Base-by-base conservation (phyloP, 2,113 vertebrate species). In the Noturus placidus region DNA sequence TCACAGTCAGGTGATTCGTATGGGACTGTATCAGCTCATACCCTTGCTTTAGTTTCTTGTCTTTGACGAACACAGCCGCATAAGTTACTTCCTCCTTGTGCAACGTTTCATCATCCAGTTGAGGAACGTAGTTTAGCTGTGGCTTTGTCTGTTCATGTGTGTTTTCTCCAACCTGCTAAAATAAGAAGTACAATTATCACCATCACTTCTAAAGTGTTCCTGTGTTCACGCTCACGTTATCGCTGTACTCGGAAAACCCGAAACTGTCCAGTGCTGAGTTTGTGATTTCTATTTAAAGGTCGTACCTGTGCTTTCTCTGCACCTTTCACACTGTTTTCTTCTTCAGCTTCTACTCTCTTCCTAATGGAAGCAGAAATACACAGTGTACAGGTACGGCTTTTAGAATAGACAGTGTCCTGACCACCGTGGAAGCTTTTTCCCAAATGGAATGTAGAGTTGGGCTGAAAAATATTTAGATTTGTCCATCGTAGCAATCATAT, bases 51-150 rank as follows among this genome's bases (percentile, higher is more conserved):
- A 17, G 33, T 69, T 65, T 76, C 52, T 74, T 87, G 42, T 74
- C 54, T 81, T 89, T 70, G 82, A 87, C 22, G 33, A 1, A n/a
- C 52, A 89, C 52, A 42, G 50, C 30, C 5, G 42, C 38, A 19
- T 89, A 87, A 13, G 30, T 38, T 5, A 82, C 74, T 54, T 89
- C 88, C 27, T 76, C 63, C 30, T 33, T 6, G 15, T 61, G 14
- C 35, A 13, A 1, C 2, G 25, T 27, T n/a, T 17, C 77, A 22
- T 56, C 82, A 9, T 81, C 30, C 19, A 13, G 14, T n/a, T 25
- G 46, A 10, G 27, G 15, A 76, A 25, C n/a, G 1, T 42, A 0
- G 4, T 54, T 2, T 65, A 19, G 8, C 15, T 74, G 19, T 69
- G 83, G n/a, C 2, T 33, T 52, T 50, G 27, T n/a, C 54, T 38